Evolutionary conservation across 2,113 vertebrate genomes (phyloP).

Genomic region (Tapirus terrestris): DNA sequence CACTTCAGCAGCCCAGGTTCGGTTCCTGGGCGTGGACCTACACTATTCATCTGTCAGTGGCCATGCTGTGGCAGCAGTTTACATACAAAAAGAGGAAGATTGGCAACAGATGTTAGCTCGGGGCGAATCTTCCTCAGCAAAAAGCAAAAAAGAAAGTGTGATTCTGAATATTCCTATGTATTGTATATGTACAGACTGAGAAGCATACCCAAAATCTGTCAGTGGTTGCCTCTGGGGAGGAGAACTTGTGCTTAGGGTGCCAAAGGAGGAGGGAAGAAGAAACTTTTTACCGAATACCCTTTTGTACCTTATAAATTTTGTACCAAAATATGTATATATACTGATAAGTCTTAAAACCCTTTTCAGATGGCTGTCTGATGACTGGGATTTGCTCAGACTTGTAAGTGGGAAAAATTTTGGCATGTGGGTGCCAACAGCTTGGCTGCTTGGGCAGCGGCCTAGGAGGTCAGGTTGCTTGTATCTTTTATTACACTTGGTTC

Average conservation of each 20-base stretch:
- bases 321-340: background rate
- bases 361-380: background rate
- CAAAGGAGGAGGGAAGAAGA: background rate
- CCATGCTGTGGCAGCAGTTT: too few relatives aligned
- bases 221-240: background rate
- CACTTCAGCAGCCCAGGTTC: too few relatives aligned
- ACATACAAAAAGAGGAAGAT: too few relatives aligned
- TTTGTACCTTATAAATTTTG: background rate
- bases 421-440: background rate
- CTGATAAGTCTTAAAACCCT: background rate
- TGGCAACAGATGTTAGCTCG: too few relatives aligned
- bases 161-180: background rate
- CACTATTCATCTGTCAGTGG: too few relatives aligned
- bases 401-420: background rate
- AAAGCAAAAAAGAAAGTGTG: background rate
- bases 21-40: too few relatives aligned
- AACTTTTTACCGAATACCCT: background rate
- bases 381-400: constrained; percentile 25
- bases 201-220: background rate
- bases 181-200: background rate
- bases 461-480: background rate
- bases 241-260: background rate
- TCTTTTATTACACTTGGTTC: background rate
- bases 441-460: background rate
- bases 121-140: too few relatives aligned